Percentiles rank a stretch among this genome's conserved stretches.
Evolutionary conservation across 2,888 invertebrate genomes (phyloP).

Genomic region (Tiliacea aurago): DNA sequence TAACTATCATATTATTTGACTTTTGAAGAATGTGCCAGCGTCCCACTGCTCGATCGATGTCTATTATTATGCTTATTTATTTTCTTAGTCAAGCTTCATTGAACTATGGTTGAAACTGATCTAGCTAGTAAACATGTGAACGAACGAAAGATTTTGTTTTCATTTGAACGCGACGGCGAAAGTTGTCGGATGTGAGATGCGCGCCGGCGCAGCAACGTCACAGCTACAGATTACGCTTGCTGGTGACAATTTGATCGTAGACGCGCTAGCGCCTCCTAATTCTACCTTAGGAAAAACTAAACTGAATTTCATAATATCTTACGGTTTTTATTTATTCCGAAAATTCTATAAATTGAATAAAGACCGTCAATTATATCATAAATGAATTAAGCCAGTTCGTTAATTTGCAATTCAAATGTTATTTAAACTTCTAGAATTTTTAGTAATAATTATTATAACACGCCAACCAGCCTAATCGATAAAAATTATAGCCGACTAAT

Average conservation of each 20-base stretch:
- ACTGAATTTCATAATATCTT: background rate
- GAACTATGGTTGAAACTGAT: conserved; percentile 18
- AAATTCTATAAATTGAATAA: background rate
- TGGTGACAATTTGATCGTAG: conserved; percentile 22
- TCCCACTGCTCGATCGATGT: background rate
- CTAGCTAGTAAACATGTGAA: conserved; percentile 31
- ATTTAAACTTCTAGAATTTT: conserved; percentile 18
- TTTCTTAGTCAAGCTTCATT: conserved; percentile 14
- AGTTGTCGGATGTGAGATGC: conserved; percentile 60
- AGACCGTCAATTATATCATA: background rate
- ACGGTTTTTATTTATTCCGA: background rate
- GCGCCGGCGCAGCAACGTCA: conserved; percentile 51
- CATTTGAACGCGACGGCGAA: conserved; percentile 62
- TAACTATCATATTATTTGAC: conserved; percentile 39
- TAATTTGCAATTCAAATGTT: conserved; percentile 43
- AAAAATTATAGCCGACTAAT: conserved; percentile 37
- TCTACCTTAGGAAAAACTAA: background rate
- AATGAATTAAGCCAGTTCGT: background rate
- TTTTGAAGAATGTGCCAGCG: conserved; percentile 17
- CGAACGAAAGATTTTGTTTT: conserved; percentile 58
- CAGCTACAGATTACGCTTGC: conserved; percentile 44
- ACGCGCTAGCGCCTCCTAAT: background rate
- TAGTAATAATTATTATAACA: conserved; percentile 23
- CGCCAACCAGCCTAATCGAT: conserved; percentile 37
- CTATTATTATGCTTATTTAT: conserved; percentile 1